Conservation (phyloP, 2,888 invertebrate species). For the Julus scanicus region DNA sequence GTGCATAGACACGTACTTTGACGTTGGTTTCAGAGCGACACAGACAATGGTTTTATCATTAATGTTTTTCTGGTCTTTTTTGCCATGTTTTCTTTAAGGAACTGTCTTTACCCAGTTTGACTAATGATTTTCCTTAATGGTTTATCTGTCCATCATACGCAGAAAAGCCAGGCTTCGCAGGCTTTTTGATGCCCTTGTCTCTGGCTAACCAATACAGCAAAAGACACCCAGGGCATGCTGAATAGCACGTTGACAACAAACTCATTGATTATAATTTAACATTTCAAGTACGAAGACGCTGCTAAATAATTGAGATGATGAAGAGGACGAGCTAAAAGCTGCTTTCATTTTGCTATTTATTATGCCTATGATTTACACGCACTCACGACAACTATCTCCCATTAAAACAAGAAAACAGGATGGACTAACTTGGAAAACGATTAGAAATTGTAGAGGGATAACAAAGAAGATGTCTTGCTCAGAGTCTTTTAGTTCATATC, state of each 20-base stretch:
- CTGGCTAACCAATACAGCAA: constrained; percentile 43
- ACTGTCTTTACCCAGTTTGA: constrained; percentile 41
- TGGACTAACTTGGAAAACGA: neutral
- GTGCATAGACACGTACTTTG: neutral
- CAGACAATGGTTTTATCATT: constrained; percentile 39
- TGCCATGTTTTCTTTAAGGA: constrained; percentile 45
- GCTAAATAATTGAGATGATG: constrained; percentile 47
- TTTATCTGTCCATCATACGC: constrained; percentile 39
- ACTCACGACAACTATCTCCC: neutral
- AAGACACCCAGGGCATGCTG: constrained; percentile 36
- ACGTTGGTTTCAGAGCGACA: constrained; percentile 13
- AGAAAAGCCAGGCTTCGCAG: neutral
- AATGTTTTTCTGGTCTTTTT: constrained; percentile 37
- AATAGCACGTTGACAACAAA: constrained; percentile 40
- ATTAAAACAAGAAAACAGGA: neutral
- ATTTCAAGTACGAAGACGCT: constrained; percentile 42
- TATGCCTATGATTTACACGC: constrained; percentile 47
- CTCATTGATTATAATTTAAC: constrained; percentile 47
- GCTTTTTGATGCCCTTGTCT: constrained; percentile 12
- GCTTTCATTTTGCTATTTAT: constrained; percentile 43
- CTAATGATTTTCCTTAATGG: constrained; percentile 45
- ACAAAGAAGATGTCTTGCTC: neutral
- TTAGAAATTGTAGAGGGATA: neutral
- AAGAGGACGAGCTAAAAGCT: constrained; percentile 45
- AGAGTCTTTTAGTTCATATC: too few relatives aligned